Evolutionary conservation across 2,113 vertebrate species (phyloP), one percentile per base, ranked within the genome.

Genomic region (Odontesthes bonariensis): DNA sequence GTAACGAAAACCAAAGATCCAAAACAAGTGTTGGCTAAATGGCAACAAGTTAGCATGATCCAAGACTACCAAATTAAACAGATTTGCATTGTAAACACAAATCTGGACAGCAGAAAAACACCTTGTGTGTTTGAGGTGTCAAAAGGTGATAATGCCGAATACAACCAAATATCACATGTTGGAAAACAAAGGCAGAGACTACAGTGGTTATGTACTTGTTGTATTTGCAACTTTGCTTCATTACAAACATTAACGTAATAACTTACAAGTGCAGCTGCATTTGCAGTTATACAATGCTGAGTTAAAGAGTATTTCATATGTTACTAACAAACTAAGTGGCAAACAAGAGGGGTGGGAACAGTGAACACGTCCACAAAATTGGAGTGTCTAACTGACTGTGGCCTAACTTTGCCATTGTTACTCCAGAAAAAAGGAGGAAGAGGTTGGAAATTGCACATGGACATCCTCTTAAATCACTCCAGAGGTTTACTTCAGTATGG

Each of bases 401-500:
- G 69, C 49, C 58, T 6, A n/a, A 62, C 46, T 46, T 69, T 69
- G 44, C 23, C 2, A 2, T 52, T 1, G 38, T 20, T 33, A 12
- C 57, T 77, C 61, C 70, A 16, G 42, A 61, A 31, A 65, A 23
- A 55, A 19, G 19, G 64, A 82, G 52, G 46, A 33, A 69, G 53
- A 83, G 32, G 77, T 59, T 73, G 71, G 78, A 63, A 56, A 82
- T 49, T 75, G 52, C 67, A 85, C 75, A 42, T 64, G 32, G 53
- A 73, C 11, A 81, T 84, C 69, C 16, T 81, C 32, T 71, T 9
- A 76, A n/a, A 33, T 59, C 54, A 52, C 11, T 2, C 27, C 20
- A 27, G 14, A 47, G 33, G 35, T 79, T 73, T 86, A 95, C 73
- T 95, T 95, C 88, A 95, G 85, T 55, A 98, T 98, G 69, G 93